These are phyloP conservation scores for Rotaria magnacalcarata DNA, from an alignment of 2,888 invertebrate species.

Conservation along the genomic window DNA sequence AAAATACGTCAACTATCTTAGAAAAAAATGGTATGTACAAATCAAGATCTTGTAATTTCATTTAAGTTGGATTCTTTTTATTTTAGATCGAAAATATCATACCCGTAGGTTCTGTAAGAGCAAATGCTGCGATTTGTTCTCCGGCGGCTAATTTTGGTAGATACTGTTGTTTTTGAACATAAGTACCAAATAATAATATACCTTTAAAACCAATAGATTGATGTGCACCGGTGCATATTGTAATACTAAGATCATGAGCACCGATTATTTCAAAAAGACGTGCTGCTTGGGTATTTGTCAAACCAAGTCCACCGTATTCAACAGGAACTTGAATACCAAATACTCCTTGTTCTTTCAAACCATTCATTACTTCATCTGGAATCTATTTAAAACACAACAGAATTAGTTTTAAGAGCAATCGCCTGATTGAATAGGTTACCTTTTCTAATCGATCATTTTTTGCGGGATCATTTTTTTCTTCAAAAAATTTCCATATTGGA, in stretches of 20 bases:
- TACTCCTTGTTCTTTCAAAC: constrained; percentile 84
- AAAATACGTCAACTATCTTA: not conserved
- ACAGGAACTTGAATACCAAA: constrained; percentile 72
- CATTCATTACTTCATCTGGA: constrained; percentile 71
- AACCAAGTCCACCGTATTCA: constrained; percentile 69
- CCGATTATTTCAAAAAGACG: constrained; percentile 88
- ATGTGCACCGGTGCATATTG: constrained; percentile 90
- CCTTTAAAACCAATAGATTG: constrained; percentile 72
- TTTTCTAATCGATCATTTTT: constrained; percentile 76
- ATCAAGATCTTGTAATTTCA: too few species aligned
- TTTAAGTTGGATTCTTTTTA: too few species aligned
- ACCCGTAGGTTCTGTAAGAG: constrained; percentile 78
- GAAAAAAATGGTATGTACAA: not conserved
- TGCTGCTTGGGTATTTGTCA: constrained; percentile 87
- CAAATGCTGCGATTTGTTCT: constrained; percentile 81
- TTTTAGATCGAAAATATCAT: not conserved
- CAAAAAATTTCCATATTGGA: constrained; percentile 67
- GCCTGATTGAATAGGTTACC: constrained; percentile 58
- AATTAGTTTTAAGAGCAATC: too few species aligned
- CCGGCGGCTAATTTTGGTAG: constrained; percentile 79
- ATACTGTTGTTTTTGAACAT: constrained; percentile 84
- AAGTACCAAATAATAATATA: constrained; percentile 80
- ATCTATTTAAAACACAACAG: not conserved
- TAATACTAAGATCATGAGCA: constrained; percentile 82
- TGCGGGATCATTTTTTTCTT: constrained; percentile 77